Conservation (phyloP, 2,888 invertebrate species). For the Deilephila elpenor region DNA sequence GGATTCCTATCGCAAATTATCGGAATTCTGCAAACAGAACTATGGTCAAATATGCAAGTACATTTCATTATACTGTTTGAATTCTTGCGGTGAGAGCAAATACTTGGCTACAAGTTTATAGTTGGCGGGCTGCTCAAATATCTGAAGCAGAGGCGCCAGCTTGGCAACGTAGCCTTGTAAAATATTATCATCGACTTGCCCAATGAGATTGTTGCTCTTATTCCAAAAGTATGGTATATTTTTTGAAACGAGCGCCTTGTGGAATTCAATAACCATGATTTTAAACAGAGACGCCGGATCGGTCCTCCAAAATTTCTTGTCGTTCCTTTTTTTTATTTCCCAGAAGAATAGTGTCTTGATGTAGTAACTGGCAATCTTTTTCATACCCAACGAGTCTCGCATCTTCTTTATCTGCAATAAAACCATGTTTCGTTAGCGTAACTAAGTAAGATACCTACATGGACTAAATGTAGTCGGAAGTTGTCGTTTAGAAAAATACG, state of each 20-base stretch:
- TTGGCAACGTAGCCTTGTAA: slow-evolving; percentile 56
- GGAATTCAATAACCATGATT: slow-evolving; percentile 70
- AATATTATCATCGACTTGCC: slow-evolving; percentile 41
- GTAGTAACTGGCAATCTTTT: slow-evolving; percentile 82
- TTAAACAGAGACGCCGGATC: slow-evolving; percentile 61
- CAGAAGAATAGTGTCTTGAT: slow-evolving; percentile 83
- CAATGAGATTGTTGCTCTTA: slow-evolving; percentile 71
- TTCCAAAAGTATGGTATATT: slow-evolving; percentile 81
- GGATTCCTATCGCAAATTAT: neutral
- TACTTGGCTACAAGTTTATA: slow-evolving; percentile 63
- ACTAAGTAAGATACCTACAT: too few relatives aligned
- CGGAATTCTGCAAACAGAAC: neutral
- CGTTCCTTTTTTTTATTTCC: slow-evolving; percentile 57
- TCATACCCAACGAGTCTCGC: slow-evolving; percentile 72
- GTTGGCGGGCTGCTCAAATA: slow-evolving; percentile 48
- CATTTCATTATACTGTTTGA: slow-evolving; percentile 51
- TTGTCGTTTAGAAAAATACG: too few relatives aligned
- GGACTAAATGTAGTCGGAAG: too few relatives aligned
- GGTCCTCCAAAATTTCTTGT: slow-evolving; percentile 59
- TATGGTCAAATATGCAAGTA: slow-evolving; percentile 27
- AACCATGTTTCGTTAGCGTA: neutral
- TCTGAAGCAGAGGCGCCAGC: slow-evolving; percentile 50
- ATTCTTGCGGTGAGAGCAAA: slow-evolving; percentile 58
- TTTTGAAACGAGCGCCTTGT: slow-evolving; percentile 53
- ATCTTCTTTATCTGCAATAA: slow-evolving; percentile 77